Base-by-base conservation (phyloP, 2,113 vertebrate genomes). In the Triplophysa siluroides region DNA sequence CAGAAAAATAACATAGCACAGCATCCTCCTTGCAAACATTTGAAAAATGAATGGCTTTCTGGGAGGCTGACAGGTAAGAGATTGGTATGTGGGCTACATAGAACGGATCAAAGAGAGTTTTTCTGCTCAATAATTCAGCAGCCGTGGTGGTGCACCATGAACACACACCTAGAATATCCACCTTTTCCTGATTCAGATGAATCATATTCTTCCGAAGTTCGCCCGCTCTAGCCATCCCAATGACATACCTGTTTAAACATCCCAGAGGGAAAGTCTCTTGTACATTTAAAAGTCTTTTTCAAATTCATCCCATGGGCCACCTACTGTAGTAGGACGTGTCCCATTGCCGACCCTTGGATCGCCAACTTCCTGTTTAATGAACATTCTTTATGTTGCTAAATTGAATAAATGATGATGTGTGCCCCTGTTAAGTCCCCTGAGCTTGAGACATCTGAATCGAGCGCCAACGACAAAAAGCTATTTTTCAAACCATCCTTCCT, bases 361-460 rank as follows among this genome's bases (percentile, higher is more conserved):
- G 24, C 83, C 56, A 26, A 67, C 76, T 85, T 87, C 83, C 89
- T 86, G 26, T 65, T 88, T 90, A 91, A 91, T 90, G 86, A 90
- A 87, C 82, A 86, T 81, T 83, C 87, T 90, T 90, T 86, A 90
- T 88, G 87, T 89, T 83, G 85, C 91, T 91, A 90, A 89, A 90
- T 88, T 88, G 88, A 90, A 90, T 89, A 90, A 88, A 91, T 90
- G 85, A 89, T 88, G 86, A 90, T 86, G 84, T 77, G 26, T 47
- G 72, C 68, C 83, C 84, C 87, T 80, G 62, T 29, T 4, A 85
- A 83, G 86, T 87, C 88, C 69, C 58, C 23, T 86, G 79, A 83
- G 81, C 83, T 88, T 88, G 87, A 90, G 87, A 80, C 85, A 83
- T 91, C 88, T 86, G 84, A 84, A 86, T 63, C n/a, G 87, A 91